phyloP scores from a whole-genome alignment of 2,113 vertebrate genomes.

The Silurus meridionalis region DNA sequence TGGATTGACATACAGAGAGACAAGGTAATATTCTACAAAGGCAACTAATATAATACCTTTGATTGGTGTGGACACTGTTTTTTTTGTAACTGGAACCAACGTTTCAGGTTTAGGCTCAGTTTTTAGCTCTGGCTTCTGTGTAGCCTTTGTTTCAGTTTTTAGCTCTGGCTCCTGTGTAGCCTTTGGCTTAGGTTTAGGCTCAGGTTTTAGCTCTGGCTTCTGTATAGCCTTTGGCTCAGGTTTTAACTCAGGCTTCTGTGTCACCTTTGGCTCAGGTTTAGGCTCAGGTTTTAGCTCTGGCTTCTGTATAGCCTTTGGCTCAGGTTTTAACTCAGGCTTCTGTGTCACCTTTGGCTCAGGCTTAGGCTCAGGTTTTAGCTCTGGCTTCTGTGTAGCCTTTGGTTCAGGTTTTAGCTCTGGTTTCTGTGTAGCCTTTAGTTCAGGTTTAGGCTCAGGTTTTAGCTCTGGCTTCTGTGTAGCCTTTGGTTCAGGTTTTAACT shows the following conservation, averaged over 20 bases:
- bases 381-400: conserved; percentile 10
- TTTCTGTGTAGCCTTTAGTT: not conserved
- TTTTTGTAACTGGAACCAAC: too few relatives aligned
- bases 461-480: too few relatives aligned
- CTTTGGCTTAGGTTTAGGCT: not conserved
- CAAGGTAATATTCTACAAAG: not conserved
- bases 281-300: conserved; percentile 40
- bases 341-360: not conserved
- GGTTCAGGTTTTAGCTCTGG: conserved; percentile 37
- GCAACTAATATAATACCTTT: conserved; percentile 62
- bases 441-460: conserved; percentile 47
- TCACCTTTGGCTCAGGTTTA: conserved; percentile 7
- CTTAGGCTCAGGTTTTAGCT: conserved; percentile 43
- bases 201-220: conserved; percentile 24
- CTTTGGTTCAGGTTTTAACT: conserved; percentile 22
- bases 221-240: not conserved
- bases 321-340: conserved; percentile 14
- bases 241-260: conserved; percentile 28
- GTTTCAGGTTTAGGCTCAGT: too few relatives aligned
- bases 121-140: too few relatives aligned
- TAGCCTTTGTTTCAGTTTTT: too few relatives aligned
- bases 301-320: conserved; percentile 28
- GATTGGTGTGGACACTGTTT: not conserved
- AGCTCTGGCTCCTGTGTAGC: too few relatives aligned
- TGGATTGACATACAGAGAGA: conserved; percentile 7